A percentile compares a stretch with the other conserved stretches of the same genome.
Conservation (phyloP, 2,113 vertebrate genomes). For the Dissostichus mawsoni region DNA sequence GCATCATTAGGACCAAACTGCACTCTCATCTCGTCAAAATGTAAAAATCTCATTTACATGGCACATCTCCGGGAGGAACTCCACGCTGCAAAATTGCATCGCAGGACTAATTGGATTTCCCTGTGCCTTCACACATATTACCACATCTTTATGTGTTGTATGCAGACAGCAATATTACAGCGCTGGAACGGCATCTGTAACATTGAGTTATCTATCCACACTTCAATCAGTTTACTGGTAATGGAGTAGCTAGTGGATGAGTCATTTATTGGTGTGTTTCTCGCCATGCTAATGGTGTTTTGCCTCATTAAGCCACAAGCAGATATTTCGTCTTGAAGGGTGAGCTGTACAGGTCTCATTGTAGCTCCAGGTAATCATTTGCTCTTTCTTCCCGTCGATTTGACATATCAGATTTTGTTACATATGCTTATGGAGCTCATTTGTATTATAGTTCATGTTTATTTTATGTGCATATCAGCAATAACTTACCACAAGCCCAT, state of each 20-base stretch:
- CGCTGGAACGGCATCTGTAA: conserved; percentile 47
- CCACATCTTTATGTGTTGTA: conserved; percentile 71
- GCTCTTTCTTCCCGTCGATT: not conserved
- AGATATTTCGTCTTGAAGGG: conserved; percentile 50
- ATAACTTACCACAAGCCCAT: conserved; percentile 28
- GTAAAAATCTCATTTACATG: conserved; percentile 75
- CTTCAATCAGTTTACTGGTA: conserved; percentile 72
- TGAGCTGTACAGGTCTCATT: conserved; percentile 35
- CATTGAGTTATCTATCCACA: conserved; percentile 62
- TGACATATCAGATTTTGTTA: conserved; percentile 32
- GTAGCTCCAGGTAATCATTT: conserved; percentile 54
- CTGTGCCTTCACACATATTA: conserved; percentile 70
- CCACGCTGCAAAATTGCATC: conserved; percentile 69
- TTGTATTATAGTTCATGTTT: conserved; percentile 49
- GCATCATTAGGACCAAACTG: conserved; percentile 60
- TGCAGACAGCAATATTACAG: conserved; percentile 57
- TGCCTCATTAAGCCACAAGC: conserved; percentile 72
- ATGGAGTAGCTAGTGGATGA: conserved; percentile 73
- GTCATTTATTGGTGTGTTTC: conserved; percentile 70
- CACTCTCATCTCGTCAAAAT: conserved; percentile 68
- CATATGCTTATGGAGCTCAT: conserved; percentile 38
- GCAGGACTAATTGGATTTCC: conserved; percentile 75
- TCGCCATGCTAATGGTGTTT: conserved; percentile 64
- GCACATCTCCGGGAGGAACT: conserved; percentile 63
- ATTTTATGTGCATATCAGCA: conserved; percentile 46